phyloP scores from a whole-genome alignment of 2,797 vertebrate species.

The Clamator glandarius region DNA sequence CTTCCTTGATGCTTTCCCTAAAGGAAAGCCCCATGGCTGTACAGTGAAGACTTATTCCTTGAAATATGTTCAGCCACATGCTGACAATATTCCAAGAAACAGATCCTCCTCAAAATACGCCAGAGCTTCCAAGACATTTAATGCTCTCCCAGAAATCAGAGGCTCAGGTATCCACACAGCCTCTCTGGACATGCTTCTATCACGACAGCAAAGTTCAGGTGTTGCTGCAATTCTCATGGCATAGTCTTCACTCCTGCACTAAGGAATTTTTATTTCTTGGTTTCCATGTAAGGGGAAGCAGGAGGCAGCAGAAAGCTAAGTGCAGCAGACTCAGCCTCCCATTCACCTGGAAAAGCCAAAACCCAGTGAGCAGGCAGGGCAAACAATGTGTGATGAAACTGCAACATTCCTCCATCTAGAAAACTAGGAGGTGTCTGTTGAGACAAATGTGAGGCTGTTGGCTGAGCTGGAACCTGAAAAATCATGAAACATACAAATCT shows the following conservation, averaged over 20 bases:
- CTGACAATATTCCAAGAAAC: neutral
- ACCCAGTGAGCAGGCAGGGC: rapidly evolving
- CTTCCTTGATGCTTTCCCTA: neutral
- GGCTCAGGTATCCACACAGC: neutral
- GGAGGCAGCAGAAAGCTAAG: neutral
- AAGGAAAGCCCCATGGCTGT: neutral
- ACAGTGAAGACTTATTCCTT: neutral
- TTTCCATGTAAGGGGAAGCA: rapidly evolving
- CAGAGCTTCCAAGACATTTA: neutral
- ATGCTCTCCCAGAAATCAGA: neutral
- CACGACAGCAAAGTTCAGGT: neutral
- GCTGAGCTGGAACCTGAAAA: neutral
- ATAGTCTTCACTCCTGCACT: neutral
- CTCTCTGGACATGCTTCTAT: neutral
- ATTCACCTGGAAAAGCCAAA: neutral
- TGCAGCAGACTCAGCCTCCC: neutral
- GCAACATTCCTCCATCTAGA: neutral
- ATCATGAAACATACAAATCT: neutral
- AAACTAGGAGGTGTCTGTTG: neutral
- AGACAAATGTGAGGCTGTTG: neutral
- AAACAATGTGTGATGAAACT: rapidly evolving
- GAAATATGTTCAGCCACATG: neutral
- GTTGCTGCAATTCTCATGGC: neutral
- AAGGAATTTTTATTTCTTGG: neutral
- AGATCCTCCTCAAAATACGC: neutral